Conservation (phyloP, 2,888 invertebrate species). For the Conops quadrifasciatus region DNA sequence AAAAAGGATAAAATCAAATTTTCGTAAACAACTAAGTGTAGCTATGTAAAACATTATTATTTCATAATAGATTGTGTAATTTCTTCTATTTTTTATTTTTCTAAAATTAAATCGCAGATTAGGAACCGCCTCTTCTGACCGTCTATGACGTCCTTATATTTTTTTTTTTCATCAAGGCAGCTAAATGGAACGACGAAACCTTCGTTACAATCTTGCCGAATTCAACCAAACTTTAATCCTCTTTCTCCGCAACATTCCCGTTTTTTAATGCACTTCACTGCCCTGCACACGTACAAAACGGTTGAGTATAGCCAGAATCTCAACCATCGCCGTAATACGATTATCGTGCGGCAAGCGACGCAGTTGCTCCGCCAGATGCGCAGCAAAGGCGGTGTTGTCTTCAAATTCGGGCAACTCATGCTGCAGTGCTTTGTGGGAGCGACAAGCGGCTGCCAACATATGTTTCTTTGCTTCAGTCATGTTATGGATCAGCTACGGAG, state of each 20-base stretch:
- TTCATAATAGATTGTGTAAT: not conserved
- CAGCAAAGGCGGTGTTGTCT: constrained; percentile 47
- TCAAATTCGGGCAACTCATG: constrained; percentile 44
- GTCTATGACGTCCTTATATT: constrained; percentile 10
- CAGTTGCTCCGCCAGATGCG: constrained; percentile 45
- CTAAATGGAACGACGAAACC: not conserved
- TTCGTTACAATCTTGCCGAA: not conserved
- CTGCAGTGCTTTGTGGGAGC: constrained; percentile 38
- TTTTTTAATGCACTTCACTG: constrained; percentile 34
- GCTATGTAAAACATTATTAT: not conserved
- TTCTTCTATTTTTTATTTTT: not conserved
- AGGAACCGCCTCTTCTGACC: constrained; percentile 37
- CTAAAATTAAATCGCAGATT: constrained; percentile 36
- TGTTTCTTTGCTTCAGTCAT: constrained; percentile 50
- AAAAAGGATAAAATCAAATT: not conserved
- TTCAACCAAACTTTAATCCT: not conserved
- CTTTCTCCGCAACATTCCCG: not conserved
- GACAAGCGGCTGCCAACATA: constrained; percentile 42
- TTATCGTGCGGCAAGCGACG: constrained; percentile 47
- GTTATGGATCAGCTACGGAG: not conserved
- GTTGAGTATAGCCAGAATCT: constrained; percentile 47
- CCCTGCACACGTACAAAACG: constrained; percentile 46
- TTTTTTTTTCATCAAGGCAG: constrained; percentile 12
- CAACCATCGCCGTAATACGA: constrained; percentile 47
- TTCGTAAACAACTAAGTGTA: not conserved